Evolutionary conservation across 2,888 invertebrate species (phyloP).

Genomic region (Arenicola marina): DNA sequence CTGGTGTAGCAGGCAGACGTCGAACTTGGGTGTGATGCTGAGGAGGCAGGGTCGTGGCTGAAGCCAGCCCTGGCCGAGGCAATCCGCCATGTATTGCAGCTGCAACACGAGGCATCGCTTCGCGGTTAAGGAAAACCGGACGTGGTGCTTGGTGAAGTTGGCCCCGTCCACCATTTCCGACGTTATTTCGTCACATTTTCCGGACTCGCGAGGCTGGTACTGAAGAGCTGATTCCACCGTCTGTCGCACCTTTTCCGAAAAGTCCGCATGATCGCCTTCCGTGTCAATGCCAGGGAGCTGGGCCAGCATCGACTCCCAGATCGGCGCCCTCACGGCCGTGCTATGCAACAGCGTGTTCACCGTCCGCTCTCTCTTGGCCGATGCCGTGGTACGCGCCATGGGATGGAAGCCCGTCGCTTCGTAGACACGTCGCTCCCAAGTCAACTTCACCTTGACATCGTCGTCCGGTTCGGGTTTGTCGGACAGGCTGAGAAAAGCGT

Average conservation of each 20-base stretch:
- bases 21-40: slow-evolving; percentile 43
- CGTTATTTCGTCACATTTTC: no score
- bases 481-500: slow-evolving; percentile 36
- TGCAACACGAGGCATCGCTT: slow-evolving; percentile 25
- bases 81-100: slow-evolving; percentile 43
- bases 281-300: not conserved
- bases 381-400: not conserved
- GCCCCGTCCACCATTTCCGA: slow-evolving; percentile 10
- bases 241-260: not conserved
- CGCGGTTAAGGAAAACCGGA: slow-evolving; percentile 1
- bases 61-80: slow-evolving; percentile 39
- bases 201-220: no score
- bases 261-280: not conserved
- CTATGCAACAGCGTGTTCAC: not conserved
- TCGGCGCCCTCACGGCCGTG: not conserved
- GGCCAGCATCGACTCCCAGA: not conserved
- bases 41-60: slow-evolving; percentile 46
- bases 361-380: not conserved
- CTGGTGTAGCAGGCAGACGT: slow-evolving; percentile 52
- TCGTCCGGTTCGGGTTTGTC: slow-evolving; percentile 28
- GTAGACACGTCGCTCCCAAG: slow-evolving; percentile 48
- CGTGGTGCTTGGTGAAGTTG: slow-evolving; percentile 7
- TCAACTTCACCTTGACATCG: slow-evolving; percentile 30
- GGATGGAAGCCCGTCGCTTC: slow-evolving; percentile 24
- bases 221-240: not conserved